phyloP scores from a whole-genome alignment of 2,888 invertebrate species.

The Pristionchus japonicus region DNA sequence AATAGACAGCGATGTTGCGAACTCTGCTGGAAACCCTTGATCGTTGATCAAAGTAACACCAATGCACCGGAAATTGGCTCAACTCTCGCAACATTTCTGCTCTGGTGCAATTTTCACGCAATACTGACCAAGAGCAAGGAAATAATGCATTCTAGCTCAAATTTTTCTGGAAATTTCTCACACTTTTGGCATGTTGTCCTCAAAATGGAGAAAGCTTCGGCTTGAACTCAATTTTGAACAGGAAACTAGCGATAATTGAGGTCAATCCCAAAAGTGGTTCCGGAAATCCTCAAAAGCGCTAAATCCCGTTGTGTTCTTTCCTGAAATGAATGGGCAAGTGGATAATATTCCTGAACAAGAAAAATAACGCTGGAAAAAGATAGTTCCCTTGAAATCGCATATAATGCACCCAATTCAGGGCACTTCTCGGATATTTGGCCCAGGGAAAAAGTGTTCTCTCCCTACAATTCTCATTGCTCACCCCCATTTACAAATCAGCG shows the following conservation, averaged over 20 bases:
- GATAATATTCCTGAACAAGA: no score
- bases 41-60: neutral
- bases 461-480: no score
- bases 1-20: neutral
- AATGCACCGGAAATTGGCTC: neutral
- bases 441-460: no score
- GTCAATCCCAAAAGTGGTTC: no score
- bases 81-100: neutral
- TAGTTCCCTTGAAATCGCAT: no score
- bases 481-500: no score
- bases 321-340: no score
- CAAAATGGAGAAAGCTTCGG: neutral
- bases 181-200: neutral
- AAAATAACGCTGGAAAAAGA: no score
- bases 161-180: neutral
- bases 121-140: neutral
- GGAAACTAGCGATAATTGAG: neutral
- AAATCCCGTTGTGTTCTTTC: no score
- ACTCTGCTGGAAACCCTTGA: neutral
- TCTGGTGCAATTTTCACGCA: neutral
- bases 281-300: no score
- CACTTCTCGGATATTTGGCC: no score
- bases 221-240: neutral
- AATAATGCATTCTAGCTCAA: neutral
- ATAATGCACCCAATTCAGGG: no score